These are phyloP conservation scores for Oriolus oriolus DNA, from an alignment of 2,113 vertebrate genomes.

Conservation along the genomic window DNA sequence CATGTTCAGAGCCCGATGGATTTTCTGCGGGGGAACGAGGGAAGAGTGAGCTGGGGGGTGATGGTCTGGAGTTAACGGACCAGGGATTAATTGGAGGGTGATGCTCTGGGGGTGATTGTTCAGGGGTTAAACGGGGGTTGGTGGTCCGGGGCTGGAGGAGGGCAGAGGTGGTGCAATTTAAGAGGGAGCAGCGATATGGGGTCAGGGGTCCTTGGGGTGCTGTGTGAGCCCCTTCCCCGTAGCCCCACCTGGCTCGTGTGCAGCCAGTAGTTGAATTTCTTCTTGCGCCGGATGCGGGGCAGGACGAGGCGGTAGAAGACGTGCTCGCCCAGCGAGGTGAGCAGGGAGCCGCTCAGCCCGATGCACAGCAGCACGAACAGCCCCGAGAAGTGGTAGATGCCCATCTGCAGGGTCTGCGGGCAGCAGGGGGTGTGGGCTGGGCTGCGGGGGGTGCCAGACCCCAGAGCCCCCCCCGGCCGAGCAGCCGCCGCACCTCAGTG, in stretches of 20 bases:
- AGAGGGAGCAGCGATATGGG: not conserved
- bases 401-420: conserved; percentile 89
- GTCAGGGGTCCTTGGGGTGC: accelerated
- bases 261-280: conserved; percentile 88
- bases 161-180: not conserved
- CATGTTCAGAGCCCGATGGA: conserved; percentile 86
- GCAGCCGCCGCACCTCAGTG: conserved; percentile 76
- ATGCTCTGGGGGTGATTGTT: not conserved
- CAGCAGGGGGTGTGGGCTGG: not conserved
- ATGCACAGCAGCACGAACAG: conserved; percentile 86
- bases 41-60: not conserved
- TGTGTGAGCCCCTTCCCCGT: too few species aligned
- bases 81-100: not conserved
- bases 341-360: conserved; percentile 82
- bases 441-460: too few species aligned
- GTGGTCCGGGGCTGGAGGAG: not conserved
- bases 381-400: conserved; percentile 88
- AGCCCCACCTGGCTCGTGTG: conserved; percentile 87
- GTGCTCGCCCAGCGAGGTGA: conserved; percentile 83
- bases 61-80: not conserved
- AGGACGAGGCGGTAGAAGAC: conserved; percentile 82
- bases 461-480: not conserved
- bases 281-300: conserved; percentile 80
- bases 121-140: not conserved
- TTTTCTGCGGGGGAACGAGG: conserved; percentile 75